phyloP scores from a whole-genome alignment of 2,113 vertebrate genomes.

The Anser brachyrhynchus region DNA sequence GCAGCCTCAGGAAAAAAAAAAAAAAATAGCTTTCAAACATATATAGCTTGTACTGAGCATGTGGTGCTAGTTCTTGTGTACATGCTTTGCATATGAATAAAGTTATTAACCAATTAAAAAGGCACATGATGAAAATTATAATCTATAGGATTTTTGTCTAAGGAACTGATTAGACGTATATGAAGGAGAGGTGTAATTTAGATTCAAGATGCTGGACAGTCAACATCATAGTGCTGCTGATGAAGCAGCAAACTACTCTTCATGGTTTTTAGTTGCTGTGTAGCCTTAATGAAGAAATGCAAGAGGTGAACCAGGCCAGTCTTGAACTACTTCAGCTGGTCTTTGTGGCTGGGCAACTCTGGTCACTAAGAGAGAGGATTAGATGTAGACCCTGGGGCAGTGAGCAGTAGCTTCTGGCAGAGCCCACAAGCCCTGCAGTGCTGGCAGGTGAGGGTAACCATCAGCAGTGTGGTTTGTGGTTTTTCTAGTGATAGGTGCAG shows the following conservation, averaged over 20 bases:
- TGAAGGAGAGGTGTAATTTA: not conserved
- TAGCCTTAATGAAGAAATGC: not conserved
- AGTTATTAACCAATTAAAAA: not conserved
- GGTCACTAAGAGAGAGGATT: not conserved
- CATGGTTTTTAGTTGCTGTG: not conserved
- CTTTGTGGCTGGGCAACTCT: not conserved
- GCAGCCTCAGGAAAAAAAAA: not conserved
- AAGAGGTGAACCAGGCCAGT: not conserved
- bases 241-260: not conserved
- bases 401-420: not conserved
- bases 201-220: not conserved
- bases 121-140: not conserved
- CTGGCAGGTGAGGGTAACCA: not conserved
- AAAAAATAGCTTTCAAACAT: conserved; percentile 10
- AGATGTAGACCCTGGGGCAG: not conserved
- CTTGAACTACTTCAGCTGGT: not conserved
- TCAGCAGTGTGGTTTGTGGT: not conserved
- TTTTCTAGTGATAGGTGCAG: not conserved
- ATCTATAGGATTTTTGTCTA: not conserved
- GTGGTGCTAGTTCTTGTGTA: not conserved
- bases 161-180: not conserved
- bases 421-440: not conserved
- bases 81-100: conserved; percentile 29
- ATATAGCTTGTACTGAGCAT: conserved; percentile 6
- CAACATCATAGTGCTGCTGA: not conserved